These are phyloP conservation scores for Ceyx margarethae DNA, from an alignment of 2,113 vertebrate genomes.

Conservation along the genomic window DNA sequence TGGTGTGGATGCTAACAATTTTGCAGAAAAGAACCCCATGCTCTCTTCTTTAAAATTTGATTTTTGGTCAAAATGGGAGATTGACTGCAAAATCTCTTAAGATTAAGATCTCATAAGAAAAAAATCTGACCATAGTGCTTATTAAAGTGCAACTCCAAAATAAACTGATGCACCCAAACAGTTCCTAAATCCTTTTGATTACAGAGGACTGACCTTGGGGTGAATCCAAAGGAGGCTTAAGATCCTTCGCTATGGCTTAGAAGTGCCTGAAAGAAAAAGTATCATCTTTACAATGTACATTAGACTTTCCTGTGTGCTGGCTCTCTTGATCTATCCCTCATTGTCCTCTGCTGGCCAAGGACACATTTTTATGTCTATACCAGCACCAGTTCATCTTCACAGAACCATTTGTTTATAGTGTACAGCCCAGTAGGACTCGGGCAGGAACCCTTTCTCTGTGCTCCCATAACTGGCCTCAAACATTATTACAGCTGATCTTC, in stretches of 20 bases:
- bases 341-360: background rate
- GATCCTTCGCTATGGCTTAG: background rate
- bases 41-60: background rate
- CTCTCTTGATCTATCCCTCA: background rate
- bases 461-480: background rate
- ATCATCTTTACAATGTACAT: background rate
- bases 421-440: background rate
- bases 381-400: background rate
- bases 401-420: background rate
- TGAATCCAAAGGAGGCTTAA: background rate
- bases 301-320: background rate
- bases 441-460: background rate
- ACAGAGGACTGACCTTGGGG: background rate
- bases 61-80: background rate
- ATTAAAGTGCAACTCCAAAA: background rate
- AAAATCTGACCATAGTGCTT: background rate
- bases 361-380: background rate
- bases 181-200: background rate
- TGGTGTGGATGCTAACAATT: background rate
- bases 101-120: background rate
- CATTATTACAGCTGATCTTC: background rate
- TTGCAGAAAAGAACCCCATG: background rate
- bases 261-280: background rate
- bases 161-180: background rate
- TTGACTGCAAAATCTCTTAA: background rate